A percentile compares a stretch with the other conserved stretches of the same genome.
phyloP scores from a whole-genome alignment of 1,140 invertebrate species.

The Drosophila lini region DNA sequence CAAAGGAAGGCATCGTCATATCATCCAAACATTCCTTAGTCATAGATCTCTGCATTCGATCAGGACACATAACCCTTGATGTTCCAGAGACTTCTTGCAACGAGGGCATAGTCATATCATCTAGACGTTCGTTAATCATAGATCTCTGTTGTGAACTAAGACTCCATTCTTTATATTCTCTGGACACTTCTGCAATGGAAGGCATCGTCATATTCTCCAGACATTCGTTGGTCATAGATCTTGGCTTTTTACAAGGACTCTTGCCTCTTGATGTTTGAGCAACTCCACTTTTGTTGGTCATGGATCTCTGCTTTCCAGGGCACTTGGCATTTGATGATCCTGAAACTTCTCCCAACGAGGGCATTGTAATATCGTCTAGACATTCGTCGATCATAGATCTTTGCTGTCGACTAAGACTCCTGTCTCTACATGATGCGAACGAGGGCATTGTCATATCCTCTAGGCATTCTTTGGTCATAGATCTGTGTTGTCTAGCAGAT shows the following conservation, averaged over 20 bases:
- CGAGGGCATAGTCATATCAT: slow-evolving; percentile 26
- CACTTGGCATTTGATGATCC: not conserved
- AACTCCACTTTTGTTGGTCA: not conserved
- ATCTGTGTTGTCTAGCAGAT: not conserved
- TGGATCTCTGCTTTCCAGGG: not conserved
- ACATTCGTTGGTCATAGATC: slow-evolving; percentile 4
- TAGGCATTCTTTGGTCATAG: slow-evolving; percentile 9
- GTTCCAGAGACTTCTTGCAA: not conserved
- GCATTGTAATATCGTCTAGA: slow-evolving; percentile 35
- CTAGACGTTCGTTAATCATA: slow-evolving; percentile 12
- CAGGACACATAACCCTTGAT: not conserved
- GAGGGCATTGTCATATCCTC: slow-evolving; percentile 22
- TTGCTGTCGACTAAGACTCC: not conserved
- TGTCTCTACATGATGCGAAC: not conserved
- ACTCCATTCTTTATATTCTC: not conserved
- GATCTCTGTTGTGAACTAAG: not conserved
- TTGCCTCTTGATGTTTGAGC: not conserved
- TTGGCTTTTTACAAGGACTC: not conserved
- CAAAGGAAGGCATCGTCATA: slow-evolving; percentile 4
- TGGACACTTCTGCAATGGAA: not conserved
- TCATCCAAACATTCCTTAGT: slow-evolving; percentile 26
- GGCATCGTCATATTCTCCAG: slow-evolving; percentile 31
- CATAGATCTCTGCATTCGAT: not conserved
- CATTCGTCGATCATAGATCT: slow-evolving; percentile 13
- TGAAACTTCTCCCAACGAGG: not conserved